Conservation (phyloP, 2,113 vertebrate species). For the Sceloporus undulatus region DNA sequence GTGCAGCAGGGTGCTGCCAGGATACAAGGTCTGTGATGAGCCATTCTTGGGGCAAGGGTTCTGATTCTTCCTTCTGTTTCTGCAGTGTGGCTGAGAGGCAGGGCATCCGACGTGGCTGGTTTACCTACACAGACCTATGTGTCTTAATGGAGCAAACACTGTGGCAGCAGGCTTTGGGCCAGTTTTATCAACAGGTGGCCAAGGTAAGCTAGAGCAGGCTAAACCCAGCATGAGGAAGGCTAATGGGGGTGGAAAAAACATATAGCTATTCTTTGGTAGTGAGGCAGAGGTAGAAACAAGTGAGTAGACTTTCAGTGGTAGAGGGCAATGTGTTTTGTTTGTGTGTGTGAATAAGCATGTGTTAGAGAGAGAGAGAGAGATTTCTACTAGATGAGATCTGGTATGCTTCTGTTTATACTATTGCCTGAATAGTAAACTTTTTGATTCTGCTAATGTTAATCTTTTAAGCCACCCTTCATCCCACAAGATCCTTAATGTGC, state of each 20-base stretch:
- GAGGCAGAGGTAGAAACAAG: not conserved
- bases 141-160: conserved; percentile 91
- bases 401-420: not conserved
- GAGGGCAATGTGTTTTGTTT: no score
- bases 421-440: conserved; percentile 24
- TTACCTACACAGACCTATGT: conserved; percentile 95
- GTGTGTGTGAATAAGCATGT: not conserved
- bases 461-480: conserved; percentile 6
- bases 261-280: accelerated
- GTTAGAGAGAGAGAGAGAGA: not conserved
- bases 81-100: conserved; percentile 91
- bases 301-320: not conserved
- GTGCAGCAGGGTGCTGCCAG: not conserved
- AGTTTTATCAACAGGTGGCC: conserved; percentile 89
- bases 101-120: conserved; percentile 94
- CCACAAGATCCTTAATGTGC: not conserved
- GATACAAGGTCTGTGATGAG: not conserved
- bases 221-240: accelerated
- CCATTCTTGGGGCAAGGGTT: not conserved
- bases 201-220: conserved; percentile 81
- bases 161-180: conserved; percentile 87
- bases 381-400: not conserved
- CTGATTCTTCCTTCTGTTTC: not conserved
- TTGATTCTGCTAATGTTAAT: not conserved
- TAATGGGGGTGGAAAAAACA: not conserved